phyloP scores from a whole-genome alignment of 2,797 vertebrate species.

The Rhyacichthys aspro region DNA sequence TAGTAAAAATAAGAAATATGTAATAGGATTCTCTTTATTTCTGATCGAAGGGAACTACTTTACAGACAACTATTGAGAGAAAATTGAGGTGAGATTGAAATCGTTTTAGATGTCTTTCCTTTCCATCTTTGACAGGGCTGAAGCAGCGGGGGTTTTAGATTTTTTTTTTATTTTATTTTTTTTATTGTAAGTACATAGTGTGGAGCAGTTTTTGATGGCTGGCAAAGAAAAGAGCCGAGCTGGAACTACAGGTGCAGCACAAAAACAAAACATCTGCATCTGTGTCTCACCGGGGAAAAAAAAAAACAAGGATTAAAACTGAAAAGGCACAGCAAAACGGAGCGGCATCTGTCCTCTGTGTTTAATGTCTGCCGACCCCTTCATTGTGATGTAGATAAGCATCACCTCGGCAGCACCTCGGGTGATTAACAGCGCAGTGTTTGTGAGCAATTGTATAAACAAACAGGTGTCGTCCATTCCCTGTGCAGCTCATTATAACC shows the following conservation, averaged over 20 bases:
- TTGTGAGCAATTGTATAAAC: conserved; percentile 67
- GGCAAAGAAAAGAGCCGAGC: conserved; percentile 24
- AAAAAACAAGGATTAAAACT: conserved; percentile 54
- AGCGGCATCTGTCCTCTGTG: conserved; percentile 68
- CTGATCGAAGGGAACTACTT: conserved; percentile 52
- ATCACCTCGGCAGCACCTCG: conserved; percentile 65
- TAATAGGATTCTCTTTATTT: conserved; percentile 69
- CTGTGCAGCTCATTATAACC: conserved; percentile 75
- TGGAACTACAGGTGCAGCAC: conserved; percentile 73
- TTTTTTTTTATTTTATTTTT: conserved; percentile 7
- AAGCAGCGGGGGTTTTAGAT: neutral
- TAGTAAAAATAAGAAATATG: conserved; percentile 75
- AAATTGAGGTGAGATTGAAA: conserved; percentile 65
- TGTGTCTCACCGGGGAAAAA: conserved; percentile 24
- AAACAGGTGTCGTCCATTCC: conserved; percentile 78
- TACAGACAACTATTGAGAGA: conserved; percentile 57
- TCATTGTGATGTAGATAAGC: conserved; percentile 71
- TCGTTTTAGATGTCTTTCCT: conserved; percentile 59
- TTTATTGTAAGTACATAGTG: conserved; percentile 32
- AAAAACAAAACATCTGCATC: conserved; percentile 72
- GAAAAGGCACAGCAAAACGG: conserved; percentile 64
- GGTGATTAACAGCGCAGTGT: conserved; percentile 74
- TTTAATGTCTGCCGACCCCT: conserved; percentile 63
- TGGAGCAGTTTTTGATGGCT: conserved; percentile 34
- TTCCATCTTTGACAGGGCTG: conserved; percentile 39